Evolutionary conservation across 2,113 vertebrate genomes (phyloP).

Genomic region (Salvelinus namaycush): DNA sequence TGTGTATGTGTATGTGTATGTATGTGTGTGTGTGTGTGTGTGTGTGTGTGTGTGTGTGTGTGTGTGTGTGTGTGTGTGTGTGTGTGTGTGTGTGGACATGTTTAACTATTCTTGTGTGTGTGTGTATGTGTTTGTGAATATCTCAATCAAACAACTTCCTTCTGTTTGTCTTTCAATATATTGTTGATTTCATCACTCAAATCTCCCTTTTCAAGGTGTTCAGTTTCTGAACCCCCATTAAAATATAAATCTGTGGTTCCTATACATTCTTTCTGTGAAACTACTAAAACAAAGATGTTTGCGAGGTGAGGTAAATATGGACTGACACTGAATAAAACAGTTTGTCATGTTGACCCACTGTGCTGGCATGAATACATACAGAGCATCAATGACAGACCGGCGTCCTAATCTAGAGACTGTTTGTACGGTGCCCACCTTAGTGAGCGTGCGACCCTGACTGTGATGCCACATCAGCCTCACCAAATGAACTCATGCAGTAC

Average conservation of each 20-base stretch:
- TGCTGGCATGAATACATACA: conserved; percentile 67
- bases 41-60: background rate
- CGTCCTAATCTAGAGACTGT: conserved; percentile 62
- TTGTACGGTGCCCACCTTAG: conserved; percentile 61
- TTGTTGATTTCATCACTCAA: too few species aligned
- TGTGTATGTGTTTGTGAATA: background rate
- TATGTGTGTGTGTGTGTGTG: background rate
- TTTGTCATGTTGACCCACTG: conserved; percentile 56
- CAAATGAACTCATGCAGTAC: conserved; percentile 66
- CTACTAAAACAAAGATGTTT: background rate
- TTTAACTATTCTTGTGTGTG: background rate
- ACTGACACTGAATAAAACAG: conserved; percentile 63
- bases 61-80: background rate
- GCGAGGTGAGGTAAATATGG: background rate
- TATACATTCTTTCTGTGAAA: background rate
- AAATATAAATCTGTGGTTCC: conserved; percentile 18
- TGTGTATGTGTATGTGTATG: background rate
- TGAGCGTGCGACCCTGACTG: conserved; percentile 68
- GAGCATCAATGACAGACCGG: conserved; percentile 64
- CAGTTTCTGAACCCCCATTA: conserved; percentile 14
- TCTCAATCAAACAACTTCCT: too few species aligned
- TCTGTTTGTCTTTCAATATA: too few species aligned
- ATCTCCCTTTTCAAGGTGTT: conserved; percentile 45
- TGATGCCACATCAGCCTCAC: conserved; percentile 71
- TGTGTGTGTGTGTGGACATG: background rate